These are phyloP conservation scores for Hipparchia sbordonii DNA, from an alignment of 2,888 invertebrate genomes.

Conservation along the genomic window DNA sequence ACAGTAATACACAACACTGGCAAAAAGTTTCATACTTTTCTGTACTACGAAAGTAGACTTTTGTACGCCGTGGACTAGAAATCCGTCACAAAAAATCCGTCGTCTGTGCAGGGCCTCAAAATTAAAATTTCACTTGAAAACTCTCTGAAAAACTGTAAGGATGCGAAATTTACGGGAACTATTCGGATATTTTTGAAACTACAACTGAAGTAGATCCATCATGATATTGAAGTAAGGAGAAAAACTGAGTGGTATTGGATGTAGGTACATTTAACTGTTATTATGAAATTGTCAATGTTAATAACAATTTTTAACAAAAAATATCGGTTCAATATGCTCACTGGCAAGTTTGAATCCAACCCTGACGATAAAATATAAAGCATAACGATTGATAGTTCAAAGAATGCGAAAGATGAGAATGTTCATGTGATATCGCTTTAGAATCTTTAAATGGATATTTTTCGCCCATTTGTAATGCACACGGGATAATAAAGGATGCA, in stretches of 20 bases:
- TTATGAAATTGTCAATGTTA: no score
- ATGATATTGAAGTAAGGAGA: no score
- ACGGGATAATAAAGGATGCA: neutral
- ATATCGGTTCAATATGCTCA: neutral
- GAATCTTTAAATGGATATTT: neutral
- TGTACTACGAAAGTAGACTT: no score
- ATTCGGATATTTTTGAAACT: no score
- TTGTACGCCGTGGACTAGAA: no score
- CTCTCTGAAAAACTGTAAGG: neutral
- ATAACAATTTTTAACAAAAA: neutral
- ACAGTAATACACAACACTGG: no score
- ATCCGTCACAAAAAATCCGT: no score
- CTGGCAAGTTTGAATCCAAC: constrained; percentile 5
- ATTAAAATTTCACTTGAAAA: neutral
- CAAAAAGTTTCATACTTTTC: no score
- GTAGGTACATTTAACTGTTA: no score
- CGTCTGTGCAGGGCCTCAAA: neutral
- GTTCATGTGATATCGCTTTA: neutral
- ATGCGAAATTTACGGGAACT: neutral
- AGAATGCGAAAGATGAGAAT: constrained; percentile 12
- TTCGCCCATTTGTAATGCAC: neutral
- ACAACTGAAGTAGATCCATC: no score
- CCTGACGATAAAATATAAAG: constrained; percentile 3
- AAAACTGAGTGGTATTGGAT: no score
- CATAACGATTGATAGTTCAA: constrained; percentile 14